A percentile compares a stretch with the other conserved stretches of the same genome.
These are phyloP conservation scores for Euspilapteryx auroguttella DNA, from an alignment of 2,888 invertebrate genomes.

Conservation along the genomic window DNA sequence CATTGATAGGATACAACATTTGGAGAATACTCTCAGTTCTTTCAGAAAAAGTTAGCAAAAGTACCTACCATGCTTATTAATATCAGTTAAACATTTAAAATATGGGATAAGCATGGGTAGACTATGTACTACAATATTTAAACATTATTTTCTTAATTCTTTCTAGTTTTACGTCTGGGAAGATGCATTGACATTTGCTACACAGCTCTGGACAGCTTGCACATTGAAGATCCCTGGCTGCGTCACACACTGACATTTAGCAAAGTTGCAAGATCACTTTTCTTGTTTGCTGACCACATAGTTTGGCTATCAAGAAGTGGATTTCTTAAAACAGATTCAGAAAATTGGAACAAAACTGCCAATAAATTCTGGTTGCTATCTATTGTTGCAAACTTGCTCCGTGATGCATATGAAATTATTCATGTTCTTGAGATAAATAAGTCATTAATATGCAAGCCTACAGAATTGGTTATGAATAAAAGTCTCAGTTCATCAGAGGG, in stretches of 20 bases:
- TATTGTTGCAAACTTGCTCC: conserved; percentile 74
- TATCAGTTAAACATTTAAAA: too few relatives aligned
- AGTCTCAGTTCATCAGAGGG: conserved; percentile 19
- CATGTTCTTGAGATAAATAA: conserved; percentile 60
- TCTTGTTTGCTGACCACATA: conserved; percentile 82
- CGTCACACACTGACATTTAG: conserved; percentile 75
- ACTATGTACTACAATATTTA: background rate
- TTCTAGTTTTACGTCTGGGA: conserved; percentile 83
- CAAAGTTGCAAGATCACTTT: conserved; percentile 78
- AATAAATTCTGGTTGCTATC: conserved; percentile 87
- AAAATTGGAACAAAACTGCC: conserved; percentile 73
- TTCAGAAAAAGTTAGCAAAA: conserved; percentile 76
- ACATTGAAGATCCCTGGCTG: conserved; percentile 71
- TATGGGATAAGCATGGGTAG: background rate
- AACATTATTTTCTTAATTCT: conserved; percentile 7
- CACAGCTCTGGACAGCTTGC: conserved; percentile 69
- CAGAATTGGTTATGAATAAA: conserved; percentile 22
- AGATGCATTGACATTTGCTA: conserved; percentile 82
- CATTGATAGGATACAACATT: conserved; percentile 74
- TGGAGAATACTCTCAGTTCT: conserved; percentile 82
- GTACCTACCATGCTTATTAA: too few relatives aligned
- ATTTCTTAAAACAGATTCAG: conserved; percentile 66
- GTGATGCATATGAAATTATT: conserved; percentile 84
- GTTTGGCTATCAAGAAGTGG: conserved; percentile 83
- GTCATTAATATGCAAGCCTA: conserved; percentile 34